phyloP scores from a whole-genome alignment of 1,140 invertebrate species.

The Cotesia chilonis region DNA sequence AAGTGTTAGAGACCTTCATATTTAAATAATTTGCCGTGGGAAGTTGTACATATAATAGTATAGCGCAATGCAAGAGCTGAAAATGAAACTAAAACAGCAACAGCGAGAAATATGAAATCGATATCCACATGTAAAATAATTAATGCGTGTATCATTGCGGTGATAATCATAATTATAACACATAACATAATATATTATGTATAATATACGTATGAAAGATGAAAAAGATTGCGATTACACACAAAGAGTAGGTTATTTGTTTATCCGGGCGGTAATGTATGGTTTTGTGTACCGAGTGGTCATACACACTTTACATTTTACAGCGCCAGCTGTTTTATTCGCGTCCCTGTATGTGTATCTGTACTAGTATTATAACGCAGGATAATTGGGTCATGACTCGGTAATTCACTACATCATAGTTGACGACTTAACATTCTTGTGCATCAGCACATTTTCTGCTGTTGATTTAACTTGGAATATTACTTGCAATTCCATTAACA shows the following conservation, averaged over 20 bases:
- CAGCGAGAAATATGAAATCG: no score
- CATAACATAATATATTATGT: no score
- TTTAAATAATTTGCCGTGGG: constrained; percentile 31
- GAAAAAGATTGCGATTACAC: no score
- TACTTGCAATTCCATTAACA: background rate
- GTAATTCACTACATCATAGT: background rate
- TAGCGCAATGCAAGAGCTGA: no score
- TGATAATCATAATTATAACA: no score
- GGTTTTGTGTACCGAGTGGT: no score
- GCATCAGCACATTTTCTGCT: constrained; percentile 6
- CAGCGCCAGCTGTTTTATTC: constrained; percentile 1
- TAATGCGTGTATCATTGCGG: no score
- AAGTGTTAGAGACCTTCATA: constrained; percentile 28
- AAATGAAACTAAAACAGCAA: no score
- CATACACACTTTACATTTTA: background rate
- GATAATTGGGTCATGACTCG: constrained; percentile 9
- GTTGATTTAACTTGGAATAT: background rate
- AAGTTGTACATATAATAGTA: background rate
- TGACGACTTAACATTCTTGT: constrained; percentile 3
- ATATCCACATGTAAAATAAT: no score
- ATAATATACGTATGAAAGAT: no score
- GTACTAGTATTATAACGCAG: background rate
- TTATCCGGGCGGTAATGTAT: no score
- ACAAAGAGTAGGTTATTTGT: no score
- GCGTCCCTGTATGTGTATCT: background rate